phyloP scores from a whole-genome alignment of 2,888 invertebrate genomes.

The Morpho achilles region DNA sequence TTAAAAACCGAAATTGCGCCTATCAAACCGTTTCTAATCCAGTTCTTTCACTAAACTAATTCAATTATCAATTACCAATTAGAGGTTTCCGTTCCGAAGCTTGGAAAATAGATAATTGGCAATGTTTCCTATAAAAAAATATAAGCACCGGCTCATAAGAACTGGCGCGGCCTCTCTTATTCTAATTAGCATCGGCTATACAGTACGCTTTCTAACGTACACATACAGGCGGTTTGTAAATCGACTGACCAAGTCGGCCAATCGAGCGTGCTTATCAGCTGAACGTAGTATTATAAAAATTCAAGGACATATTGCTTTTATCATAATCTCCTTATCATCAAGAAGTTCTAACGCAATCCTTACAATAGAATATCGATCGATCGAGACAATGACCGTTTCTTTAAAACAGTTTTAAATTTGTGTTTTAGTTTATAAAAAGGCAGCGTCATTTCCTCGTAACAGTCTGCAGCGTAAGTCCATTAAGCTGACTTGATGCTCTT shows the following conservation, averaged over 20 bases:
- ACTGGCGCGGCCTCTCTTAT: slow-evolving; percentile 36
- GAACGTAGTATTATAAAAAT: slow-evolving; percentile 14
- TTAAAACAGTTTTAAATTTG: slow-evolving; percentile 10
- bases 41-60: slow-evolving; percentile 7
- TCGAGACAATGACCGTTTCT: slow-evolving; percentile 10
- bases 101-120: slow-evolving; percentile 37
- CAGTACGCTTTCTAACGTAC: slow-evolving; percentile 27
- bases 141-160: slow-evolving; percentile 34
- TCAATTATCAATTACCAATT: slow-evolving; percentile 30
- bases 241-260: slow-evolving; percentile 7
- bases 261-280: slow-evolving; percentile 2
- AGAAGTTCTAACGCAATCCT: slow-evolving; percentile 25
- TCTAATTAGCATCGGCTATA: slow-evolving; percentile 44
- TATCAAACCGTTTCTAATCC: not conserved
- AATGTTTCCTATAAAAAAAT: slow-evolving; percentile 41
- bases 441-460: slow-evolving; percentile 26
- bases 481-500: slow-evolving; percentile 23
- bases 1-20: not conserved
- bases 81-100: slow-evolving; percentile 33
- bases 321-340: slow-evolving; percentile 25
- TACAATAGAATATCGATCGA: slow-evolving; percentile 12
- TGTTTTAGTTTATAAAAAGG: slow-evolving; percentile 16
- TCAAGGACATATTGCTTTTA: slow-evolving; percentile 20
- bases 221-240: slow-evolving; percentile 34
- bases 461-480: slow-evolving; percentile 24